phyloP scores from a whole-genome alignment of 2,797 vertebrate genomes.

The Alfaro cultratus region DNA sequence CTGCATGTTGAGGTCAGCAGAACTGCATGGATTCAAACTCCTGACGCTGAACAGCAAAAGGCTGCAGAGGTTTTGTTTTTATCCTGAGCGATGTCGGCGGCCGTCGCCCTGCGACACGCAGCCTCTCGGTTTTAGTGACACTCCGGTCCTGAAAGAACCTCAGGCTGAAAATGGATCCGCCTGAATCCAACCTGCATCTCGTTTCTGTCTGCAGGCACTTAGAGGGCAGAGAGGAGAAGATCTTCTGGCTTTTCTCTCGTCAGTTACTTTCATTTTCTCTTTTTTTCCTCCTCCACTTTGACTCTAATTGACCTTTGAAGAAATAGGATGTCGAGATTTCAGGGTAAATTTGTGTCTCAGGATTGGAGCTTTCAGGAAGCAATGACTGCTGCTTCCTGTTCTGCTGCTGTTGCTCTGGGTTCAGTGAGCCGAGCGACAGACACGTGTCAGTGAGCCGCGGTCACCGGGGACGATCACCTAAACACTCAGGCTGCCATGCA shows the following conservation, averaged over 20 bases:
- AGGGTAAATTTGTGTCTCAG: neutral
- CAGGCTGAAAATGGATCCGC: conserved; percentile 64
- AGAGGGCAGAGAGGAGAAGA: conserved; percentile 21
- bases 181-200: conserved; percentile 52
- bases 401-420: neutral
- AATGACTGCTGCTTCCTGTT: neutral
- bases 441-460: neutral
- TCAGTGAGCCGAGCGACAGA: neutral
- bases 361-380: neutral
- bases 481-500: neutral
- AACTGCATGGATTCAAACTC: conserved; percentile 16
- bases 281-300: conserved; percentile 4
- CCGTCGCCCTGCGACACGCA: conserved; percentile 61
- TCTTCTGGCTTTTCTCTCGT: conserved; percentile 8
- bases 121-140: conserved; percentile 68
- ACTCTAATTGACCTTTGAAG: conserved; percentile 1
- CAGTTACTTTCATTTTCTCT: neutral
- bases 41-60: conserved; percentile 40
- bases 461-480: neutral
- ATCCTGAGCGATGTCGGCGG: conserved; percentile 61
- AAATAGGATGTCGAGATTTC: neutral
- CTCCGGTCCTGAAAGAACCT: conserved; percentile 61
- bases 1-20: conserved; percentile 16
- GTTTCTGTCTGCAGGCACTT: conserved; percentile 56
- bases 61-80: conserved; percentile 67